Conservation (phyloP, 2,888 invertebrate species). For the Brachylomia viminalis region DNA sequence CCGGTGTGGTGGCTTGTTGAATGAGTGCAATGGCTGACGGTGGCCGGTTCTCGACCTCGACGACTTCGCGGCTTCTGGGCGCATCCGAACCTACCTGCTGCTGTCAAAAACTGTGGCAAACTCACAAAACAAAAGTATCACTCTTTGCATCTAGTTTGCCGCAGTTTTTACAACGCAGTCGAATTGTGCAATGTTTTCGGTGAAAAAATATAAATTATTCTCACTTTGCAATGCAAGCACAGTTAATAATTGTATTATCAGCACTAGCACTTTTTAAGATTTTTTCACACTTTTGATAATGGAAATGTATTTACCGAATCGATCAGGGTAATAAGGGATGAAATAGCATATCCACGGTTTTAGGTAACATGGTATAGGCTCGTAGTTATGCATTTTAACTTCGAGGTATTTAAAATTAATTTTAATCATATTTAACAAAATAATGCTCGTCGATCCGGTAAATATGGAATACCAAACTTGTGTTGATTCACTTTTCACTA, state of each 20-base stretch:
- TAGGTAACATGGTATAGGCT: not conserved
- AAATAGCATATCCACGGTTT: not conserved
- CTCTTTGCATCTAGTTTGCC: slow-evolving; percentile 29
- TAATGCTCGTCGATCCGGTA: slow-evolving; percentile 48
- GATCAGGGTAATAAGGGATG: slow-evolving; percentile 15
- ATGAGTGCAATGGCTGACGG: slow-evolving; percentile 80
- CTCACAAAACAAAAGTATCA: slow-evolving; percentile 9
- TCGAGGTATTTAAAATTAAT: not conserved
- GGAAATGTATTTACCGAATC: slow-evolving; percentile 58
- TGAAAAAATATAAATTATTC: slow-evolving; percentile 44
- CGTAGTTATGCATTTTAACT: not conserved
- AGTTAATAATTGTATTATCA: slow-evolving; percentile 32
- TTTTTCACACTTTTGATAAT: slow-evolving; percentile 16
- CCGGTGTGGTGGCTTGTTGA: slow-evolving; percentile 57
- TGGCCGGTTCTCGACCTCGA: slow-evolving; percentile 74
- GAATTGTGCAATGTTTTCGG: slow-evolving; percentile 51
- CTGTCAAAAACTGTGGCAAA: slow-evolving; percentile 51
- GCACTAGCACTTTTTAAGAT: slow-evolving; percentile 59
- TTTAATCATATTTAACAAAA: not conserved
- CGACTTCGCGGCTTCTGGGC: slow-evolving; percentile 82
- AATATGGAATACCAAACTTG: slow-evolving; percentile 43
- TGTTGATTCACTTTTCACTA: slow-evolving; percentile 42
- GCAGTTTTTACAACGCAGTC: slow-evolving; percentile 52
- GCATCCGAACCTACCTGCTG: slow-evolving; percentile 81
- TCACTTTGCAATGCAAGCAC: slow-evolving; percentile 66